phyloP scores from a whole-genome alignment of 2,113 vertebrate genomes.

The Nibea coibor region DNA sequence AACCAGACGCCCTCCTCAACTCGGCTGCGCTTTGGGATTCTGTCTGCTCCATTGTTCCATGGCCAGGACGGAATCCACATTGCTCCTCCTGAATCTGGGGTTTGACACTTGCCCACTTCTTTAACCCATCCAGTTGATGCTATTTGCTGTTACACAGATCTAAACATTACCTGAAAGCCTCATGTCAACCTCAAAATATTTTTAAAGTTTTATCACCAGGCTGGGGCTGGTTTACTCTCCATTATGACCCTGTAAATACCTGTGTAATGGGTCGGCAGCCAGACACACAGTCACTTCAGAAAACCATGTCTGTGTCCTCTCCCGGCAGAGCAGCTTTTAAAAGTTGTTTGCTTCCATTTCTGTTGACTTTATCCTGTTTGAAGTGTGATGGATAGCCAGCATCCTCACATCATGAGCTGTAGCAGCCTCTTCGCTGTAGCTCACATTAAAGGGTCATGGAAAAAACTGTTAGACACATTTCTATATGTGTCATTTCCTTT shows the following conservation, averaged over 20 bases:
- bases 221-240: not conserved
- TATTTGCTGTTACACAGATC: not conserved
- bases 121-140: not conserved
- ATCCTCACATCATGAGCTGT: conserved; percentile 30
- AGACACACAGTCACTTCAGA: conserved; percentile 11
- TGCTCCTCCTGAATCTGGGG: too few relatives aligned
- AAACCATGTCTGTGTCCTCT: conserved; percentile 8
- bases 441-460: conserved; percentile 23
- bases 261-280: not conserved
- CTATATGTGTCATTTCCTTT: conserved; percentile 46
- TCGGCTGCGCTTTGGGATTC: too few relatives aligned
- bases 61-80: too few relatives aligned
- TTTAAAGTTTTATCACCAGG: not conserved
- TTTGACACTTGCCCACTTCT: not conserved
- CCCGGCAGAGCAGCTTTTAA: conserved; percentile 26
- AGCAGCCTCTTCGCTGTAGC: not conserved
- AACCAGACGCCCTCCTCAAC: too few relatives aligned
- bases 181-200: not conserved
- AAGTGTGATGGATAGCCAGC: conserved; percentile 40
- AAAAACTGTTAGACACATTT: conserved; percentile 24
- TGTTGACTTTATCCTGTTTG: conserved; percentile 30
- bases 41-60: too few relatives aligned
- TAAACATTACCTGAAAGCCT: conserved; percentile 14
- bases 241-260: conserved; percentile 15
- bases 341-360: conserved; percentile 48